Evolutionary conservation across 2,113 vertebrate species (phyloP).

Genomic region (Lycocorax pyrrhopterus): DNA sequence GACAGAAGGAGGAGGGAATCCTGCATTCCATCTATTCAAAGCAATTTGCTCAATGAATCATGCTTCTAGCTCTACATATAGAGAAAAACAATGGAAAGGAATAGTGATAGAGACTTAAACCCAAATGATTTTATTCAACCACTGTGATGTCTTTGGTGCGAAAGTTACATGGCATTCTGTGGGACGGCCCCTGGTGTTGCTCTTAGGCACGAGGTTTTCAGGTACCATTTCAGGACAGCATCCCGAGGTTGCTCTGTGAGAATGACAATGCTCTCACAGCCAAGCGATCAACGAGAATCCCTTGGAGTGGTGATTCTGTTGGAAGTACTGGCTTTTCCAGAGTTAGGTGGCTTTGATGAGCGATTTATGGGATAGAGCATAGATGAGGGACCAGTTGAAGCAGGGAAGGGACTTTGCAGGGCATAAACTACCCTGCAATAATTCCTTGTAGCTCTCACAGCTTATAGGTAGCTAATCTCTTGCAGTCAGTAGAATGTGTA

Average conservation of each 20-base stretch:
- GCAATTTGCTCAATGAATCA: neutral
- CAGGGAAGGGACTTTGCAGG: neutral
- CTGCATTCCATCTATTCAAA: neutral
- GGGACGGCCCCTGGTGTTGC: neutral
- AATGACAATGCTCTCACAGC: neutral
- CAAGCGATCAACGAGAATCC: neutral
- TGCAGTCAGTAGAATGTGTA: fast-evolving
- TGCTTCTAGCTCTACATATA: neutral
- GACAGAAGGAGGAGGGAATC: neutral
- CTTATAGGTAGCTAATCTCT: fast-evolving
- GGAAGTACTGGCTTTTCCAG: neutral
- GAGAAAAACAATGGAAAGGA: neutral
- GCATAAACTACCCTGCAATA: fast-evolving
- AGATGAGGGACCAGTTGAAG: neutral
- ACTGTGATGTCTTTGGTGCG: neutral
- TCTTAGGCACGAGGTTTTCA: fast-evolving
- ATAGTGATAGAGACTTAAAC: neutral
- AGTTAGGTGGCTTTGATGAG: neutral
- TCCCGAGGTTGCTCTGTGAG: neutral
- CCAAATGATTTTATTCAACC: fast-evolving
- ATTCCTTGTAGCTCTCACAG: neutral
- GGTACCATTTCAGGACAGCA: neutral
- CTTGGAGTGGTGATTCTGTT: neutral
- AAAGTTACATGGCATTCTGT: too few species aligned
- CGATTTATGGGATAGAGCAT: neutral